These are phyloP conservation scores for Parnassius apollo DNA, from an alignment of 2,888 invertebrate genomes.

Conservation along the genomic window DNA sequence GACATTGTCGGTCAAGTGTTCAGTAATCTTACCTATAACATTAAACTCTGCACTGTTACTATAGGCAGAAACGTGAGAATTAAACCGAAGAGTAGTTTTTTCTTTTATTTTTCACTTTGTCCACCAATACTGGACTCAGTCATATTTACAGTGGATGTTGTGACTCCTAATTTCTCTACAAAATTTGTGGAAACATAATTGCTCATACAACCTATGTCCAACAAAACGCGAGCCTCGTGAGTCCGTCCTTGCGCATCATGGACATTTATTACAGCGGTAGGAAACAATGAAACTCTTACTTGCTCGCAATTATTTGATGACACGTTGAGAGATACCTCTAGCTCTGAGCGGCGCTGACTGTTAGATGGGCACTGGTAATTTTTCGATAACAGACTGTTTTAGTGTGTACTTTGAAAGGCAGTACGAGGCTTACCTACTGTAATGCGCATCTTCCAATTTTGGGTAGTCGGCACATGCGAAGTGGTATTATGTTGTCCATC, in stretches of 20 bases:
- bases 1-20: not conserved
- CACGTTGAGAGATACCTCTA: not conserved
- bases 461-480: no score
- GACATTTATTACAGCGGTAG: not conserved
- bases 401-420: no score
- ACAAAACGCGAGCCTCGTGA: not conserved
- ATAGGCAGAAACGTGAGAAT: not conserved
- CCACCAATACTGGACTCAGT: not conserved
- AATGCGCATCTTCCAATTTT: no score
- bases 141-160: not conserved
- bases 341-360: not conserved
- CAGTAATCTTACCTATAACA: not conserved
- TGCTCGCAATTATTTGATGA: not conserved
- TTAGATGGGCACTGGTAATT: not conserved
- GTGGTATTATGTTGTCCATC: not conserved
- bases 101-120: not conserved
- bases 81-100: not conserved
- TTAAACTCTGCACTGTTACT: not conserved
- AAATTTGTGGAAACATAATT: not conserved
- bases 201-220: slow-evolving; percentile 1
- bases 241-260: not conserved
- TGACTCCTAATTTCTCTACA: not conserved
- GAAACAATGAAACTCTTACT: not conserved
- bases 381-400: no score
- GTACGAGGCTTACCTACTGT: not conserved